Evolutionary conservation across 1,140 invertebrate species (phyloP), one percentile per base, ranked within the genome.

Genomic region (Aricia agestis): DNA sequence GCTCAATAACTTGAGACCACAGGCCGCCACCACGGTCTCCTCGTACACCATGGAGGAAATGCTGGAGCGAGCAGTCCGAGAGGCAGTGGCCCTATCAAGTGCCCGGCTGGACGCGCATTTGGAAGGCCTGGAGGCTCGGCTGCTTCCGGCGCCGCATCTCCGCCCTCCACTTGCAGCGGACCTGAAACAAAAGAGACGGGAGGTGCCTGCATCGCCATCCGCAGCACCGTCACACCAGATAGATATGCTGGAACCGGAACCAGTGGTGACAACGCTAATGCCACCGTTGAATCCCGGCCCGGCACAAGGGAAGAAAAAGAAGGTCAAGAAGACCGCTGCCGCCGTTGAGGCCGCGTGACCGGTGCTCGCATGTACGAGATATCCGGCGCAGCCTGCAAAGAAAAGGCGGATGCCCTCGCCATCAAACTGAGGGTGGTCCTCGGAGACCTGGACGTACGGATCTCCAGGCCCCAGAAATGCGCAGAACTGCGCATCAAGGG

Each of bases 331-430:
- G 59, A 19, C 42, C 17, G n/a, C 31, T 9, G 36, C n/a, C 15
- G 66, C 31, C 5, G 17, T 13, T 3, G 41, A 45, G 5, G 36
- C 31, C 6, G 36, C 63, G 13, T 52, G 13, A 77, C 72, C 3
- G 73, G 76, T 6, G 76, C 71, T 19, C 71, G 76, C 0, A 58
- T 76, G 0, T 45, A 74, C 3, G 72, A 76, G 41, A 15, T 78
- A 0, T 45, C 69, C 0, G 74, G 71, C 0, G 42, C 36, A 3
- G 32, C 3, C 10, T 66, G 32, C 11, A 36, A 11, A 0, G 66
- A 36, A 0, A 69, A 69, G 41, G 77, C 75, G 0, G 72, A 77
- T 59, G 25, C 57, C 0, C 75, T 79, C 1, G 77, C 77, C 0
- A 31, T 5, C 0, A 68, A 67, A 1, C n/a, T 77, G 1, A 18